A percentile compares a stretch with the other conserved stretches of the same genome.
Evolutionary conservation across 30 jellyfish, hydroid and myxozoan genomes (phyloP).

Genomic region (Sanderia malayensis): DNA sequence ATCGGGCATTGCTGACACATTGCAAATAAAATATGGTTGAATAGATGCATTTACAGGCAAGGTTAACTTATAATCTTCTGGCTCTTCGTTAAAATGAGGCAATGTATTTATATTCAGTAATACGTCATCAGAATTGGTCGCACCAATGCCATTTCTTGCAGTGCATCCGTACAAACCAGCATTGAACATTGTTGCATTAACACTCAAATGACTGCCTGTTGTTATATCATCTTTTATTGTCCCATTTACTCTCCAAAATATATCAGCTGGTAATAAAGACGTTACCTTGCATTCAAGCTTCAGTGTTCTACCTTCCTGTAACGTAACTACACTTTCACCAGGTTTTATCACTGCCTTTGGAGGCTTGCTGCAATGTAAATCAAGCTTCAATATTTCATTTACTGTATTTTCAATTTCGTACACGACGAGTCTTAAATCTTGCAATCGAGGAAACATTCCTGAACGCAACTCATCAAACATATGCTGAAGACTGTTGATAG

Average conservation of each 20-base stretch:
- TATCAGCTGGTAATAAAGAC: slow-evolving; percentile 15
- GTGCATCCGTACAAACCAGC: slow-evolving; percentile 13
- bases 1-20: slow-evolving; percentile 25
- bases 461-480: background rate
- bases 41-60: background rate
- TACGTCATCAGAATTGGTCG: background rate
- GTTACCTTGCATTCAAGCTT: slow-evolving; percentile 13
- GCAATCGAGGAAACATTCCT: background rate
- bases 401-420: background rate
- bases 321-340: background rate
- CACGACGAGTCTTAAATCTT: background rate
- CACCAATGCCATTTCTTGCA: slow-evolving; percentile 13
- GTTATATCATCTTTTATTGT: background rate
- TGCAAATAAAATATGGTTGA: slow-evolving; percentile 22
- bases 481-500: background rate
- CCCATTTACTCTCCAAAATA: slow-evolving; percentile 17
- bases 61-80: background rate
- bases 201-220: background rate
- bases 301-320: background rate
- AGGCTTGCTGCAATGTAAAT: background rate
- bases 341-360: background rate
- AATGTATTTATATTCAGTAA: background rate
- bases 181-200: background rate
- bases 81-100: slow-evolving; percentile 8
- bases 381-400: background rate